A percentile compares a stretch with the other conserved stretches of the same genome.
Conservation (phyloP, 2,888 invertebrate species). For the Danaus chrysippus region DNA sequence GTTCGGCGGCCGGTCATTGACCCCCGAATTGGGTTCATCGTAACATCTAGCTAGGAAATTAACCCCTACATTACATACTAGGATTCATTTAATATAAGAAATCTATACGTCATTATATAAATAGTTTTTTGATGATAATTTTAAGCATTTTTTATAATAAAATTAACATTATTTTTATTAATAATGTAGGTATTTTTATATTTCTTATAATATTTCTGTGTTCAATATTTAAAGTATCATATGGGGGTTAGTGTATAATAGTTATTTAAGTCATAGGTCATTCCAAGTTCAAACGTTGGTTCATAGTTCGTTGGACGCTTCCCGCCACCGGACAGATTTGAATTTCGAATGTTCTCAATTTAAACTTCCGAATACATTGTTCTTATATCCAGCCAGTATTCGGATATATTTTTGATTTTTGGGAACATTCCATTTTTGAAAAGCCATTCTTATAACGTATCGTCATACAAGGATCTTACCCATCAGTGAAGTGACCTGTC, state of each 20-base stretch:
- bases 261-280: constrained; percentile 32
- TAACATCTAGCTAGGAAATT: constrained; percentile 31
- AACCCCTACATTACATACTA: constrained; percentile 5
- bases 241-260: constrained; percentile 6
- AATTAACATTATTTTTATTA: no score
- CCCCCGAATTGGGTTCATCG: constrained; percentile 46
- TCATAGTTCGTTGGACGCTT: constrained; percentile 43
- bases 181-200: no score
- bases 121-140: not conserved
- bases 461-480: no score
- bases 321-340: constrained; percentile 46
- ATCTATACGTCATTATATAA: not conserved
- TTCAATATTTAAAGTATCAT: no score
- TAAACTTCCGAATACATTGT: constrained; percentile 33
- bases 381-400: constrained; percentile 27
- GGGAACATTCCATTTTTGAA: no score
- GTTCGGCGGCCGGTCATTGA: constrained; percentile 45
- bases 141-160: no score
- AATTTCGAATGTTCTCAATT: constrained; percentile 48
- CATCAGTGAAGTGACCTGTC: no score
- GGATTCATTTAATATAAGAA: not conserved
- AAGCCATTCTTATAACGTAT: no score
- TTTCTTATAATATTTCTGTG: no score
- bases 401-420: constrained; percentile 14
- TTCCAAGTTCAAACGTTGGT: constrained; percentile 37